Conservation (phyloP, 64 coral and sea anemone genomes). For the Dendrophyllia cribrosa region DNA sequence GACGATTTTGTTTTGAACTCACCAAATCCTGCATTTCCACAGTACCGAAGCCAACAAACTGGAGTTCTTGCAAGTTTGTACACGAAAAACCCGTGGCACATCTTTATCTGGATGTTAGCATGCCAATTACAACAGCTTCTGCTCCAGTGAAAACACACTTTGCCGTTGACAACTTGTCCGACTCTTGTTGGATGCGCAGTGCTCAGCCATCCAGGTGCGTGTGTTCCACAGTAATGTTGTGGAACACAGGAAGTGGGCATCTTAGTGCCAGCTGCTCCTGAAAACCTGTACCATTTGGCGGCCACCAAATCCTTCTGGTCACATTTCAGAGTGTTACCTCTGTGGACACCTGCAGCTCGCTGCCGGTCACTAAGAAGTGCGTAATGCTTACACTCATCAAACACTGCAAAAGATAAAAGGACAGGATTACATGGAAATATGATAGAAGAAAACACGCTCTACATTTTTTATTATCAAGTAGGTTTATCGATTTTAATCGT, state of each 20-base stretch:
- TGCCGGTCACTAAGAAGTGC: neutral
- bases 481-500: too few species aligned
- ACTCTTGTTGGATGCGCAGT: slow-evolving; percentile 1
- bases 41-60: slow-evolving; percentile 22
- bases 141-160: slow-evolving; percentile 30
- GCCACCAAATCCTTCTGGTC: slow-evolving; percentile 29
- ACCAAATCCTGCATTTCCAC: slow-evolving; percentile 3
- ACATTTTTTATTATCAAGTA: too few species aligned
- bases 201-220: slow-evolving; percentile 32
- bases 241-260: slow-evolving; percentile 57
- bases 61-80: slow-evolving; percentile 23
- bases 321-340: slow-evolving; percentile 32
- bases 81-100: slow-evolving; percentile 9
- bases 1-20: too few species aligned
- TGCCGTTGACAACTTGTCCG: slow-evolving; percentile 1
- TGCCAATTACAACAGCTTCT: slow-evolving; percentile 20
- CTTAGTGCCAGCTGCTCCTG: slow-evolving; percentile 36
- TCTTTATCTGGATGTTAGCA: slow-evolving; percentile 6
- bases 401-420: neutral
- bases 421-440: too few species aligned
- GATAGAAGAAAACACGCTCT: too few species aligned
- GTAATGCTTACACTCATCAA: slow-evolving; percentile 44
- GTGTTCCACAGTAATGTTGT: slow-evolving; percentile 34
- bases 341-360: slow-evolving; percentile 27
- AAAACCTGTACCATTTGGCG: slow-evolving; percentile 62